Evolutionary conservation across 2,797 vertebrate species (phyloP).

Genomic region (Urocyon cinereoargenteus): DNA sequence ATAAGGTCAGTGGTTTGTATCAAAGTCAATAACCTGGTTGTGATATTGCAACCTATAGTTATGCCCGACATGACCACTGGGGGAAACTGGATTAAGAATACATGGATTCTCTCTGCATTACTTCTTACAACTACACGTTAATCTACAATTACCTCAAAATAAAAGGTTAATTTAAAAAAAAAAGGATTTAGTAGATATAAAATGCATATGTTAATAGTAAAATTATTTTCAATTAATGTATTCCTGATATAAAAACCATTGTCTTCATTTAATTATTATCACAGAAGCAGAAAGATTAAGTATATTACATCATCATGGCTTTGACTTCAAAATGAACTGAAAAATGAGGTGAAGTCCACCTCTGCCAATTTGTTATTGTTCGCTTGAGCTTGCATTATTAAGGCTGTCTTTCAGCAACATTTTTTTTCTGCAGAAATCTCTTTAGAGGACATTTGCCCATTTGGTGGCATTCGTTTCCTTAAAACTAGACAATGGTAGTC

Average conservation of each 20-base stretch:
- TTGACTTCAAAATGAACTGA: neutral
- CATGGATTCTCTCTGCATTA: neutral
- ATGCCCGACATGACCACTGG: neutral
- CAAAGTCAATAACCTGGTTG: neutral
- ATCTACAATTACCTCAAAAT: neutral
- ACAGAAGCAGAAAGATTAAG: neutral
- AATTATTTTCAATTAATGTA: neutral
- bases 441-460: neutral
- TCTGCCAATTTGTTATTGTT: neutral
- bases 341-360: neutral
- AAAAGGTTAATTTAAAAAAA: neutral
- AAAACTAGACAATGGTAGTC: neutral
- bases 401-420: neutral
- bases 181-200: neutral
- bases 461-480: neutral
- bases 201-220: constrained; percentile 26
- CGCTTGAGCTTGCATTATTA: neutral
- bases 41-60: neutral
- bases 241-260: neutral
- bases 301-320: neutral
- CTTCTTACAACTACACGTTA: neutral
- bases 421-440: neutral
- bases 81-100: neutral
- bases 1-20: neutral
- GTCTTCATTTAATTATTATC: neutral